Percentiles rank a stretch among this genome's conserved stretches.
Evolutionary conservation across 2,888 invertebrate genomes (phyloP).

Genomic region (Hymenopus coronatus): DNA sequence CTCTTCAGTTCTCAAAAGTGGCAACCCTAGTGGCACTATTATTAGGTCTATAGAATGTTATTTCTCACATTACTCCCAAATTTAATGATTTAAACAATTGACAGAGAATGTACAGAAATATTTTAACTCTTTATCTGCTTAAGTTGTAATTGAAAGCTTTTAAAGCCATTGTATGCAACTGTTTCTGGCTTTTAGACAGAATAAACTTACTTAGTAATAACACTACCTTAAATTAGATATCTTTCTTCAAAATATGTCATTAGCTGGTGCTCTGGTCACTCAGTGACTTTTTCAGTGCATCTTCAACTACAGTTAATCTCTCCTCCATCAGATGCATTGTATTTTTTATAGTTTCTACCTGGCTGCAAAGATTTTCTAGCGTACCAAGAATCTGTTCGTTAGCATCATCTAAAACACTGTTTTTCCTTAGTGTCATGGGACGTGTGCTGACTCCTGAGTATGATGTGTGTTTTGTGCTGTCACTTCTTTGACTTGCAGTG

Average conservation of each 20-base stretch:
- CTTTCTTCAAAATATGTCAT: background rate
- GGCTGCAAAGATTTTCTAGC: background rate
- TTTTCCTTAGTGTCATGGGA: background rate
- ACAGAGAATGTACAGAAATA: too few species aligned
- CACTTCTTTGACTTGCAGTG: background rate
- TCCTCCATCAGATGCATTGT: background rate
- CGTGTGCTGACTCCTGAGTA: background rate
- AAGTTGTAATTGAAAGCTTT: too few species aligned
- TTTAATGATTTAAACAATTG: too few species aligned
- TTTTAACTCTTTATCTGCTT: too few species aligned
- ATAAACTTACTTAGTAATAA: too few species aligned
- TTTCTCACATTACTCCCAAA: too few species aligned
- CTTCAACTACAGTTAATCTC: conserved; percentile 9
- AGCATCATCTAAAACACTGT: background rate
- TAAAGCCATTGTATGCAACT: too few species aligned
- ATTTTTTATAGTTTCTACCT: conserved; percentile 2
- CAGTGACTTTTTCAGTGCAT: background rate
- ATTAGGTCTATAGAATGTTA: too few species aligned
- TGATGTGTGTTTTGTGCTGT: background rate
- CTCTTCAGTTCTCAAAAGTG: background rate
- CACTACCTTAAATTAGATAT: background rate
- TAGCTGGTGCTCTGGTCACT: background rate
- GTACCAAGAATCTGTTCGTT: background rate
- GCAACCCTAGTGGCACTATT: background rate
- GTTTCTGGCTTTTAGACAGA: too few species aligned